These are phyloP conservation scores for Hycleus cichorii DNA, from an alignment of 1,140 invertebrate genomes.

Conservation along the genomic window DNA sequence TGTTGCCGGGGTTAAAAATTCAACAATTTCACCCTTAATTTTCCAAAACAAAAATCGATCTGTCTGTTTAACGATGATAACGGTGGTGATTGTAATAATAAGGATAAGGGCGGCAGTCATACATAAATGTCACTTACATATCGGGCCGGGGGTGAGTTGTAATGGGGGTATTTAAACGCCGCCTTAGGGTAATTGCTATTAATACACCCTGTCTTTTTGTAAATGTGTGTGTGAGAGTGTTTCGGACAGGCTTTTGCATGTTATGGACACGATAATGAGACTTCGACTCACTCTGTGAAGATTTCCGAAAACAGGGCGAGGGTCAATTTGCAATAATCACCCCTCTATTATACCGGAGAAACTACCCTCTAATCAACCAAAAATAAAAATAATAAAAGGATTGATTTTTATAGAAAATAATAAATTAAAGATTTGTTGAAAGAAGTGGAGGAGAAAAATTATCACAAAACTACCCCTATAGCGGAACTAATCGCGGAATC, in stretches of 20 bases:
- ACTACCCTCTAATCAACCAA: no score
- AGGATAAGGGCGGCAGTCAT: slow-evolving; percentile 9
- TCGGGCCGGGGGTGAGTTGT: slow-evolving; percentile 21
- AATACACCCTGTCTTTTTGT: slow-evolving; percentile 13
- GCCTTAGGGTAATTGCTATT: slow-evolving; percentile 36
- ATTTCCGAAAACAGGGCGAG: background rate
- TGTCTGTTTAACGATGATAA: no score
- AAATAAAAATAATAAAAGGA: no score
- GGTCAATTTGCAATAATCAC: no score
- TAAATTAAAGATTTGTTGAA: no score
- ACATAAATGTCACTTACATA: slow-evolving; percentile 36
- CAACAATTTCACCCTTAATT: no score
- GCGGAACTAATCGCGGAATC: background rate
- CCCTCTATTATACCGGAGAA: no score
- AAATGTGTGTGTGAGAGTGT: slow-evolving; percentile 18
- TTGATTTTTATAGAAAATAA: no score
- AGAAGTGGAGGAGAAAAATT: background rate
- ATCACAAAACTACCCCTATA: background rate
- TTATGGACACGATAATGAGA: slow-evolving; percentile 36
- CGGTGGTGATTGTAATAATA: no score
- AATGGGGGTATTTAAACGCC: slow-evolving; percentile 32
- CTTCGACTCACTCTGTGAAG: background rate
- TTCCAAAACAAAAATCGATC: no score
- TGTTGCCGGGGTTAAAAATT: no score
- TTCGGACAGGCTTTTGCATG: slow-evolving; percentile 34